Evolutionary conservation across 2,888 invertebrate species (phyloP).

Genomic region (Blera fallax): DNA sequence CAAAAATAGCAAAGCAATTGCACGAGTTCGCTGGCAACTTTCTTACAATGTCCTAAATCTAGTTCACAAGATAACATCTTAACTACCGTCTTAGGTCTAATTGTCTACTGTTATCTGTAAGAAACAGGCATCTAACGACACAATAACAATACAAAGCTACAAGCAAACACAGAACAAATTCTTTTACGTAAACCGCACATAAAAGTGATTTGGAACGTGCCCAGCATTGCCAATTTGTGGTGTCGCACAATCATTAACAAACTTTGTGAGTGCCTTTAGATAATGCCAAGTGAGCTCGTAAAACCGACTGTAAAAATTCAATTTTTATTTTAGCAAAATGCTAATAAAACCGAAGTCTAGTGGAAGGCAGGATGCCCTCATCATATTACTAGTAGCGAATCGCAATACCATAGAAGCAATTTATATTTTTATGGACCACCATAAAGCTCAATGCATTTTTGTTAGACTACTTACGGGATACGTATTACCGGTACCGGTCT

Average conservation of each 20-base stretch:
- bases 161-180: slow-evolving; percentile 2
- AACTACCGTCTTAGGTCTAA: not conserved
- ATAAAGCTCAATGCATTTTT: not conserved
- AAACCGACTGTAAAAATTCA: not conserved
- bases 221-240: not conserved
- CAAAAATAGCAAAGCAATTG: not conserved
- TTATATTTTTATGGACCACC: not conserved
- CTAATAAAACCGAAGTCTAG: not conserved
- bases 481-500: not conserved
- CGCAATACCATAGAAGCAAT: not conserved
- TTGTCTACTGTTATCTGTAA: not conserved
- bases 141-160: not conserved
- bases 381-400: not conserved
- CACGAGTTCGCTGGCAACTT: not conserved
- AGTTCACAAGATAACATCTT: too few species aligned
- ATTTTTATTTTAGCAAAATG: not conserved
- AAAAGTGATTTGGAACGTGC: slow-evolving; percentile 25
- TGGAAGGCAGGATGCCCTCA: not conserved
- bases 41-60: not conserved
- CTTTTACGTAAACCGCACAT: not conserved
- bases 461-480: not conserved
- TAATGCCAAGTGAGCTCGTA: slow-evolving; percentile 7
- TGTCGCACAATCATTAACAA: not conserved
- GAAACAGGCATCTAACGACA: not conserved
- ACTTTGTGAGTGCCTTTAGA: not conserved